Evolutionary conservation across 2,797 vertebrate species (phyloP).

Genomic region (Leptoclinus maculatus): DNA sequence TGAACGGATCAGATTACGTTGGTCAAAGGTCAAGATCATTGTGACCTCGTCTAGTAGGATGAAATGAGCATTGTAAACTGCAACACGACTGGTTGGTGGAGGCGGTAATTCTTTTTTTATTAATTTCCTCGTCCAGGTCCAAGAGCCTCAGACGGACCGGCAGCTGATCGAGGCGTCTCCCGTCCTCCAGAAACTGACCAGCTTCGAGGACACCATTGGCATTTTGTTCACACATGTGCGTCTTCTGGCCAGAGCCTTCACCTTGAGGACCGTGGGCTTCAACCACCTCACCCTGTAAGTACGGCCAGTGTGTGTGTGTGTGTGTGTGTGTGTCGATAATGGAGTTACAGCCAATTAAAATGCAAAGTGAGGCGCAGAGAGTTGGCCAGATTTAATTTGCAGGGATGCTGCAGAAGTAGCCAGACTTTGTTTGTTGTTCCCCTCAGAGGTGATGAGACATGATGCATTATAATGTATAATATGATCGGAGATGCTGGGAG

Average conservation of each 20-base stretch:
- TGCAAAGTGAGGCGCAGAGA: slow-evolving; percentile 45
- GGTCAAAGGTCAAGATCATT: not conserved
- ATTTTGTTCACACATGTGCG: slow-evolving; percentile 96
- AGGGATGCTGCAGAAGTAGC: slow-evolving; percentile 32
- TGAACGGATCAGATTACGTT: no score
- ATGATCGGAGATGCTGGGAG: slow-evolving; percentile 54
- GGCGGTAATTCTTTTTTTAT: not conserved
- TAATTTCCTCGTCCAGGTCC: slow-evolving; percentile 82
- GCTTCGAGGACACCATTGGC: slow-evolving; percentile 94
- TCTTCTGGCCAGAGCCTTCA: slow-evolving; percentile 95
- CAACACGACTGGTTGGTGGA: no score
- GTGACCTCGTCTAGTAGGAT: not conserved
- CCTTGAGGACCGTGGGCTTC: slow-evolving; percentile 97
- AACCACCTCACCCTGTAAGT: slow-evolving; percentile 99
- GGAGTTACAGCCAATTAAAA: slow-evolving; percentile 59
- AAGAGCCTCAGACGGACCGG: slow-evolving; percentile 94
- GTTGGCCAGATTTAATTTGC: slow-evolving; percentile 59
- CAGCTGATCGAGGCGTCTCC: slow-evolving; percentile 98
- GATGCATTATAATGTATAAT: slow-evolving; percentile 57
- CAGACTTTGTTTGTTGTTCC: slow-evolving; percentile 37
- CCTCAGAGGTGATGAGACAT: slow-evolving; percentile 58
- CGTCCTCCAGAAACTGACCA: slow-evolving; percentile 95
- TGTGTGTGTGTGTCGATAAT: slow-evolving; percentile 24
- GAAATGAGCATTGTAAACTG: no score
- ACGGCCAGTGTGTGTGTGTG: slow-evolving; percentile 16